These are phyloP conservation scores for Neogale vison DNA, from an alignment of 2,113 vertebrate genomes.

Conservation along the genomic window DNA sequence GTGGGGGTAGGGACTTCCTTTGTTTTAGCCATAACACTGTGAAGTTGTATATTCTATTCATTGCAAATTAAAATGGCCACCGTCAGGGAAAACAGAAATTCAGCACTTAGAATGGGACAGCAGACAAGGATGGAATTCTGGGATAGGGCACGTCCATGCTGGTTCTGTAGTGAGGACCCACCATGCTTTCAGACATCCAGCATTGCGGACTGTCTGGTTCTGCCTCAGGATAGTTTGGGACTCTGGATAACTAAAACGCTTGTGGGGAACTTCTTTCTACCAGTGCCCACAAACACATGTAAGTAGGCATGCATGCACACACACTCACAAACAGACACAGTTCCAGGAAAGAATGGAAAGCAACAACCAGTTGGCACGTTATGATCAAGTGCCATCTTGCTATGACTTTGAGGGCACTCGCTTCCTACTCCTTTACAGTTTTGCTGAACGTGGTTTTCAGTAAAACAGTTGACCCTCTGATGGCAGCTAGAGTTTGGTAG, in stretches of 20 bases:
- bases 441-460: background rate
- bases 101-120: background rate
- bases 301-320: no score
- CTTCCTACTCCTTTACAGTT: background rate
- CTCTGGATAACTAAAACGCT: background rate
- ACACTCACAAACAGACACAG: background rate
- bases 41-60: background rate
- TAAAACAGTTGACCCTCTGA: background rate
- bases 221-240: background rate
- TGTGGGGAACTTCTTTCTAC: background rate
- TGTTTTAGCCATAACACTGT: background rate
- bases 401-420: background rate
- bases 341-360: background rate
- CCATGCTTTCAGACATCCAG: background rate
- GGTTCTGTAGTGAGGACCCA: background rate
- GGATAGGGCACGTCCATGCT: fast-evolving
- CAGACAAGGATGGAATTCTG: background rate
- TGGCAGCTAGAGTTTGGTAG: background rate
- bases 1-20: background rate
- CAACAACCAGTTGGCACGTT: background rate
- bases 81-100: background rate
- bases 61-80: background rate
- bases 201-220: background rate
- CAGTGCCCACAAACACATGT: background rate
- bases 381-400: background rate